Evolutionary conservation across 2,888 invertebrate genomes (phyloP).

Genomic region (Panorpa germanica): DNA sequence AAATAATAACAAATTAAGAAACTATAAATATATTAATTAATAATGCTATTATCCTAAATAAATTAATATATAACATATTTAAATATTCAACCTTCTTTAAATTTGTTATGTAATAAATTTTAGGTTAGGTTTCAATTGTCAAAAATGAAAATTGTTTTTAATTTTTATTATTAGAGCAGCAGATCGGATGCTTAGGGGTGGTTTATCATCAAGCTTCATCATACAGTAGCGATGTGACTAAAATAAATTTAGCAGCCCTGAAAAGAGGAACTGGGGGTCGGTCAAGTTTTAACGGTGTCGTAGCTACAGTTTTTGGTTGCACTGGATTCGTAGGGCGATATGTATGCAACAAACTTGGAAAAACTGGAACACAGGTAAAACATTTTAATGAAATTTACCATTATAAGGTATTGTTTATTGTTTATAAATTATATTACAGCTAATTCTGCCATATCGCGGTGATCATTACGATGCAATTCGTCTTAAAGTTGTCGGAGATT

Average conservation of each 20-base stretch:
- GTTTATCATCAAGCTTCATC: constrained; percentile 27
- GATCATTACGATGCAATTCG: constrained; percentile 63
- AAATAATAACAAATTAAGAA: too few relatives aligned
- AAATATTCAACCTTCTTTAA: too few relatives aligned
- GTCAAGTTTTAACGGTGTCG: constrained; percentile 89
- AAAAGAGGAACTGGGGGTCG: constrained; percentile 82
- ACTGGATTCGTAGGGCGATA: constrained; percentile 79
- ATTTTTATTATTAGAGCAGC: constrained; percentile 24
- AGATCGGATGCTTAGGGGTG: constrained; percentile 24
- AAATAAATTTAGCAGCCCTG: constrained; percentile 41
- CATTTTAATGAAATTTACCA: background rate
- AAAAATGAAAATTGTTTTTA: too few relatives aligned
- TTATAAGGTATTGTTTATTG: constrained; percentile 5
- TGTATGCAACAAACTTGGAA: constrained; percentile 79
- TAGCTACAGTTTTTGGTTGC: constrained; percentile 95
- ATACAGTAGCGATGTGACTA: constrained; percentile 33
- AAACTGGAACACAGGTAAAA: constrained; percentile 57
- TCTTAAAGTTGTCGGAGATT: constrained; percentile 75
- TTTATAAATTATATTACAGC: constrained; percentile 28
- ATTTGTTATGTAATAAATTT: too few relatives aligned
- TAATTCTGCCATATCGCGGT: constrained; percentile 83
- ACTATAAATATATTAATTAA: too few relatives aligned
- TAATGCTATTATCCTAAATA: too few relatives aligned
- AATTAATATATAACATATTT: too few relatives aligned
- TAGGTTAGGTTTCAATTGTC: too few relatives aligned